Evolutionary conservation across 2,888 invertebrate species (phyloP).

Genomic region (Anodontia alba): DNA sequence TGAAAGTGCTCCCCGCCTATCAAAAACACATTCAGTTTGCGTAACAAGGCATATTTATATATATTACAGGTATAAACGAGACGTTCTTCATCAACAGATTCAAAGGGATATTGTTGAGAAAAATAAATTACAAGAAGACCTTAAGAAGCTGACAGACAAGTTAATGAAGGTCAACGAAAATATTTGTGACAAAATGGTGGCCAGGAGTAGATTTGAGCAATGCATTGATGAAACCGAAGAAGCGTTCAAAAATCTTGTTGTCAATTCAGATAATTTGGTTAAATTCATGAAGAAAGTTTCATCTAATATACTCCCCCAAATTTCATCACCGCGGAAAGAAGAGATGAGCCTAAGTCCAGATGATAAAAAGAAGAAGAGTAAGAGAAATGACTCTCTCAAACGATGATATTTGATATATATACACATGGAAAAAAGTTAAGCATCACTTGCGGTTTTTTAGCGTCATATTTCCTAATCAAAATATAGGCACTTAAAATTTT

Average conservation of each 20-base stretch:
- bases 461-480: no score
- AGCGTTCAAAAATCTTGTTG: conserved; percentile 45
- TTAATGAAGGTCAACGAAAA: conserved; percentile 52
- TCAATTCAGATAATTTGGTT: conserved; percentile 49
- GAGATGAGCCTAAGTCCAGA: conserved; percentile 8
- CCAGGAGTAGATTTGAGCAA: conserved; percentile 45
- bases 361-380: conserved; percentile 38
- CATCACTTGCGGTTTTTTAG: no score
- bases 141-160: conserved; percentile 41
- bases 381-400: conserved; percentile 30
- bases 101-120: conserved; percentile 49
- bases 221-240: conserved; percentile 48
- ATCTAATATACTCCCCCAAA: conserved; percentile 38
- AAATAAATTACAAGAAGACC: conserved; percentile 53
- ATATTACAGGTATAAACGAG: conserved; percentile 46
- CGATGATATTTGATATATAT: conserved; percentile 18
- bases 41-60: neutral
- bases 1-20: no score
- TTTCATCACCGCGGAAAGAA: conserved; percentile 12
- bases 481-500: no score
- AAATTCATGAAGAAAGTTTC: conserved; percentile 55
- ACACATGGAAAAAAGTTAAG: no score
- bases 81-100: conserved; percentile 46
- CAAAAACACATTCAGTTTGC: no score
- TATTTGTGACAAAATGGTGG: conserved; percentile 50